Conservation (phyloP, 2,113 vertebrate species). For the Pomatostomus ruficeps region DNA sequence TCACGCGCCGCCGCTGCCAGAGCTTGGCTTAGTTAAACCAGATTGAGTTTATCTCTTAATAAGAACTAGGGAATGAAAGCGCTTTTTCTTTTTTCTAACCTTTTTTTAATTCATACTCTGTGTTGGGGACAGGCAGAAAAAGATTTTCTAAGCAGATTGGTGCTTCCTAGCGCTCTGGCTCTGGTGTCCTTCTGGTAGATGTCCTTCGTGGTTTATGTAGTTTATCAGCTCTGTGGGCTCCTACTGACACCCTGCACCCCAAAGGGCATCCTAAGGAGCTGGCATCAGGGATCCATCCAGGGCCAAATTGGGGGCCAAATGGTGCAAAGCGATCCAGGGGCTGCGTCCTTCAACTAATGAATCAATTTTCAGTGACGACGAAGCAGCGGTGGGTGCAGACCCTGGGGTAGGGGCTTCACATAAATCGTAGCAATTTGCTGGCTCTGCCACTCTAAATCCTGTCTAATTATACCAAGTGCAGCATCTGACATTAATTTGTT, state of each 20-base stretch:
- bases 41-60: constrained; percentile 15
- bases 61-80: background rate
- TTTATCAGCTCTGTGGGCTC: background rate
- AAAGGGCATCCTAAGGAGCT: background rate
- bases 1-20: background rate
- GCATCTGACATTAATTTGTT: constrained; percentile 47
- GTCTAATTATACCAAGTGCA: constrained; percentile 35
- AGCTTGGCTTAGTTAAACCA: background rate
- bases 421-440: background rate
- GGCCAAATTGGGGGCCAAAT: background rate
- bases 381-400: background rate
- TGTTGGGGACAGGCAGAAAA: background rate
- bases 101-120: background rate
- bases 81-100: background rate
- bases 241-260: background rate
- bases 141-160: background rate
- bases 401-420: background rate
- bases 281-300: background rate
- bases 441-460: constrained; percentile 11
- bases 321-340: background rate
- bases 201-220: background rate
- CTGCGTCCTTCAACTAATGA: background rate
- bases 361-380: background rate
- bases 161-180: background rate
- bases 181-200: background rate